These are phyloP conservation scores for Neogale vison DNA, from an alignment of 2,113 vertebrate genomes.

Conservation along the genomic window DNA sequence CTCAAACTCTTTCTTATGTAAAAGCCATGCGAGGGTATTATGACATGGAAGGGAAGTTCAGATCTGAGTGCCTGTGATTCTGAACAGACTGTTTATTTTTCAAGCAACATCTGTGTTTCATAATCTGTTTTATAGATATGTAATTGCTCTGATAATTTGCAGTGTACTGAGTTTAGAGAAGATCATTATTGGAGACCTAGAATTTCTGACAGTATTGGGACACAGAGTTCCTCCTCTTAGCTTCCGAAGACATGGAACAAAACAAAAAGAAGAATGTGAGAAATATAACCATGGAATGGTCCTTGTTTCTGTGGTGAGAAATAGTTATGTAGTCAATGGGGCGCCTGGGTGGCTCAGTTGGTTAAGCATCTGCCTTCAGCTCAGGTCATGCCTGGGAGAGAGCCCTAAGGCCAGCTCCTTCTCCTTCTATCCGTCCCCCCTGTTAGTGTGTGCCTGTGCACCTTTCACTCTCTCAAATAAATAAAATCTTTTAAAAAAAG, in stretches of 20 bases:
- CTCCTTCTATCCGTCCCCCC: background rate
- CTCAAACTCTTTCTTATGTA: background rate
- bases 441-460: background rate
- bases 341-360: background rate
- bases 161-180: background rate
- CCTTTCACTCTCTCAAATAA: background rate
- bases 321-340: background rate
- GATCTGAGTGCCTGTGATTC: background rate
- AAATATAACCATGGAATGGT: background rate
- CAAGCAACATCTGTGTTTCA: background rate
- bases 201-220: background rate
- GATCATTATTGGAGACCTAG: background rate
- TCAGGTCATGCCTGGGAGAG: background rate
- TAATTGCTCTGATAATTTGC: background rate
- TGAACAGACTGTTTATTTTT: conserved; percentile 2
- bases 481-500: background rate
- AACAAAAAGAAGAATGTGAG: background rate
- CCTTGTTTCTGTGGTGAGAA: background rate
- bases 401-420: background rate
- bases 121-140: background rate
- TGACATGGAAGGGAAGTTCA: background rate
- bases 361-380: background rate
- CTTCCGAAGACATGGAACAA: background rate
- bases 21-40: background rate
- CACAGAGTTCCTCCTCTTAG: background rate